Base-by-base conservation (phyloP, 2,888 invertebrate species). In the Dicyrtomina minuta region DNA sequence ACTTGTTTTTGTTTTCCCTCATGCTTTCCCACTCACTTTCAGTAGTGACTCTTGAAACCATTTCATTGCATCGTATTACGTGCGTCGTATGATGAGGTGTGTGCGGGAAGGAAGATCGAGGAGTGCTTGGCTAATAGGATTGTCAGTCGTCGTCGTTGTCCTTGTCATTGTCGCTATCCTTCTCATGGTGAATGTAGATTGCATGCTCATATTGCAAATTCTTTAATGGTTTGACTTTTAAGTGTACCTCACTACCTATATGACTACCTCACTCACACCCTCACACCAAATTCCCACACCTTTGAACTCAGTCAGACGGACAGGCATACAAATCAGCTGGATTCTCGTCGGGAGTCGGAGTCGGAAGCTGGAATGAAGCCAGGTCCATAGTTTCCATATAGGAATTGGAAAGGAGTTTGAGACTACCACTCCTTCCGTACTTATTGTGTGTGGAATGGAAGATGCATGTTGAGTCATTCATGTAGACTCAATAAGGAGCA, bases 121-220 rank as follows among this genome's bases (percentile, higher is more conserved):
- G n/a, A n/a, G n/a, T n/a, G n/a, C n/a, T n/a, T n/a, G n/a, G n/a
- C n/a, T n/a, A n/a, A n/a, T n/a, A n/a, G n/a, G n/a, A n/a, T n/a
- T n/a, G n/a, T n/a, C n/a, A n/a, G n/a, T n/a, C n/a, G n/a, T n/a
- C n/a, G n/a, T n/a, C n/a, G n/a, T n/a, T n/a, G n/a, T n/a, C n/a
- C n/a, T n/a, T n/a, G n/a, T n/a, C n/a, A n/a, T n/a, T n/a, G n/a
- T n/a, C n/a, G n/a, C n/a, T n/a, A n/a, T n/a, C n/a, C n/a, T n/a
- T n/a, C n/a, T n/a, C n/a, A 33, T 33, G 33, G 33, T 17, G n/a
- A n/a, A 59, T 15, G 3, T 39, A 46, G 26, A 43, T 12, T 15
- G 61, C n/a, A 61, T 61, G 46, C 27, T 61, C 46, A 61, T 61
- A 61, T 61, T 61, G 46, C 46, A 46, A 61, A 61, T 58, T 58